Evolutionary conservation across 2,888 invertebrate species (phyloP).

Genomic region (Ormyrus labotus): DNA sequence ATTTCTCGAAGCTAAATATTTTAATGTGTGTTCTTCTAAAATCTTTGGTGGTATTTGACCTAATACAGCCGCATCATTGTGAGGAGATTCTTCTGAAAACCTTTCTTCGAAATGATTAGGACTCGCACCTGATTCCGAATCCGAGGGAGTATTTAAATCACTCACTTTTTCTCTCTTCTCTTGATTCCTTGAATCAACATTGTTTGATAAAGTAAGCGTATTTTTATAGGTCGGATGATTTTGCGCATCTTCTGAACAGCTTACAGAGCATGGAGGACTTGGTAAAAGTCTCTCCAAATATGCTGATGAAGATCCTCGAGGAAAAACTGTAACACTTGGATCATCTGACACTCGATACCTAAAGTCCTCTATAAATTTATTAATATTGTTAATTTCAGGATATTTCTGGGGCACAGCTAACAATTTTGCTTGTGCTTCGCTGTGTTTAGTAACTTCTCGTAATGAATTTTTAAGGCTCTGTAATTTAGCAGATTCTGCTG

Average conservation of each 20-base stretch:
- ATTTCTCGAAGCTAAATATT: conserved; percentile 27
- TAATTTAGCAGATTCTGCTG: conserved; percentile 49
- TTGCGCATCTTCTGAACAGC: conserved; percentile 85
- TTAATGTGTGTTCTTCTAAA: conserved; percentile 3
- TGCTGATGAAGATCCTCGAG: conserved; percentile 64
- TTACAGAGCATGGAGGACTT: conserved; percentile 82
- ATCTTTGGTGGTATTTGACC: conserved; percentile 1
- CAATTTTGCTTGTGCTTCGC: conserved; percentile 66
- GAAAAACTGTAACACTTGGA: conserved; percentile 82
- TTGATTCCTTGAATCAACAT: conserved; percentile 57
- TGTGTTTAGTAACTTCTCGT: conserved; percentile 60
- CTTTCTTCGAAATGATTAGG: conserved; percentile 30
- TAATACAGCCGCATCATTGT: conserved; percentile 1
- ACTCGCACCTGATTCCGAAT: conserved; percentile 20
- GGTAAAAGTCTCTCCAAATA: conserved; percentile 81
- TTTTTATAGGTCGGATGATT: conserved; percentile 74
- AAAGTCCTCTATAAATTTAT: conserved; percentile 52
- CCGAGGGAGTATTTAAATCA: conserved; percentile 18
- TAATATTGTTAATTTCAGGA: conserved; percentile 23
- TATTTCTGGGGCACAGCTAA: background rate
- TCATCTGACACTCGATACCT: conserved; percentile 79
- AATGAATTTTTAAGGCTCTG: conserved; percentile 42
- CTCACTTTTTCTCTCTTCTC: conserved; percentile 59
- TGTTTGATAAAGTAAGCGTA: conserved; percentile 62
- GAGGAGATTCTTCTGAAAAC: conserved; percentile 1